A percentile compares a stretch with the other conserved stretches of the same genome.
These are phyloP conservation scores for Xiphydria camelus DNA, from an alignment of 2,888 invertebrate genomes.

Conservation along the genomic window DNA sequence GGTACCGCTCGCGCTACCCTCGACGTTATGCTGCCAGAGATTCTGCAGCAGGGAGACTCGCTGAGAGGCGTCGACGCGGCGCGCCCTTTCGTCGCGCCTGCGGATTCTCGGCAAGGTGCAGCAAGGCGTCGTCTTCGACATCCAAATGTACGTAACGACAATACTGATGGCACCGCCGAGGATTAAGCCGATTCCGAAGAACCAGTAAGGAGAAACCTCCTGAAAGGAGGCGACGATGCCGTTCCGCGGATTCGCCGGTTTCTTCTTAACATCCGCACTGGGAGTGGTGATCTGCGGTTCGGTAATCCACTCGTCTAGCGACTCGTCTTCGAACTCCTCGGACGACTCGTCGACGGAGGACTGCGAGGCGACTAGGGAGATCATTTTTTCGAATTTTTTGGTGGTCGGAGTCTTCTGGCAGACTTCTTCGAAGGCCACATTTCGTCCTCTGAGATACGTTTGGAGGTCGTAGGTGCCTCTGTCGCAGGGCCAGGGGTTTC, in stretches of 20 bases:
- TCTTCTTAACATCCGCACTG: not conserved
- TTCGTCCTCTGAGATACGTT: constrained; percentile 23
- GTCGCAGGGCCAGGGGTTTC: constrained; percentile 50
- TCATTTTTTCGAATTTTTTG: constrained; percentile 39
- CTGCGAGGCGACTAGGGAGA: constrained; percentile 6
- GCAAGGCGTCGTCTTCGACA: constrained; percentile 28
- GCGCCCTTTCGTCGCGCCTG: constrained; percentile 11
- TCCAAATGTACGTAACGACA: constrained; percentile 40
- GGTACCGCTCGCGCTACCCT: not conserved
- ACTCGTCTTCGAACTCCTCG: not conserved
- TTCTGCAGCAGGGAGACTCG: constrained; percentile 38
- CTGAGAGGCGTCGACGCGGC: constrained; percentile 21
- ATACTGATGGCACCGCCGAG: constrained; percentile 39
- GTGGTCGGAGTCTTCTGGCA: constrained; percentile 21
- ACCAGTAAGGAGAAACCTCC: constrained; percentile 34
- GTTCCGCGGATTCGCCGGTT: no score
- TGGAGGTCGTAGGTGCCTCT: constrained; percentile 32
- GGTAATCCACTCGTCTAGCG: constrained; percentile 1
- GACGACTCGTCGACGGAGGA: no score
- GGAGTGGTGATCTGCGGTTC: constrained; percentile 10
- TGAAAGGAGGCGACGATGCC: no score
- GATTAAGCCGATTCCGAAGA: constrained; percentile 42
- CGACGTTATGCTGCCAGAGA: constrained; percentile 21
- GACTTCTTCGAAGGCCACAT: constrained; percentile 26
- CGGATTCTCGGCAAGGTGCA: constrained; percentile 16